Evolutionary conservation across 2,113 vertebrate species (phyloP).

Genomic region (Piprites chloris): DNA sequence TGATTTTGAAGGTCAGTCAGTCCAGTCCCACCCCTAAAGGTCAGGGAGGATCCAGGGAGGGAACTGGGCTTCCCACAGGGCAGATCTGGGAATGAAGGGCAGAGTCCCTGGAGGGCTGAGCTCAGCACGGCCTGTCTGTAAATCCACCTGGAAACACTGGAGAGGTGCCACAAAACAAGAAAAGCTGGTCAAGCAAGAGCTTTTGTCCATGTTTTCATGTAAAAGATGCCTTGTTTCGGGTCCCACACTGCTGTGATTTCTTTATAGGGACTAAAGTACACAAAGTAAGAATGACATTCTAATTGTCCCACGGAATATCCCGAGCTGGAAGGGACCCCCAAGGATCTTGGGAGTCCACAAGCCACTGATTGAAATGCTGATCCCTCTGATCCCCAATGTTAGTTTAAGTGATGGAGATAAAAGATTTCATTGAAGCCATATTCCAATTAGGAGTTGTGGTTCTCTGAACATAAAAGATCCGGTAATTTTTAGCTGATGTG

Average conservation of each 20-base stretch:
- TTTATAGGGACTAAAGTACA: neutral
- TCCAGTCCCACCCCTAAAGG: neutral
- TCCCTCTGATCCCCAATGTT: neutral
- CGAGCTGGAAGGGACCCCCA: neutral
- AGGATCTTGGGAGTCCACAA: neutral
- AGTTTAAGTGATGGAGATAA: neutral
- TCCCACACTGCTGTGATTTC: neutral
- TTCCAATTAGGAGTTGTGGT: neutral
- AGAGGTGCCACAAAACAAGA: too few relatives aligned
- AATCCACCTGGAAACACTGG: neutral
- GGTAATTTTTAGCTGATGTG: constrained; percentile 9
- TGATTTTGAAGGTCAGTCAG: neutral
- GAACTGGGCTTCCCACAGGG: neutral
- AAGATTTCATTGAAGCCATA: neutral
- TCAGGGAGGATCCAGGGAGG: neutral
- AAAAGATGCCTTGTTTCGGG: neutral
- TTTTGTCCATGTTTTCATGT: neutral
- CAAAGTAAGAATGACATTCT: neutral
- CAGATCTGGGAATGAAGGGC: neutral
- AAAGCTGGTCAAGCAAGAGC: neutral
- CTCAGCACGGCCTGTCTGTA: neutral
- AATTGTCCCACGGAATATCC: neutral
- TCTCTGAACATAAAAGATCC: neutral
- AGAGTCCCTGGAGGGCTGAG: neutral
- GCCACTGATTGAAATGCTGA: neutral